Evolutionary conservation across 1,140 invertebrate species (phyloP).

Genomic region (Magallana angulata): DNA sequence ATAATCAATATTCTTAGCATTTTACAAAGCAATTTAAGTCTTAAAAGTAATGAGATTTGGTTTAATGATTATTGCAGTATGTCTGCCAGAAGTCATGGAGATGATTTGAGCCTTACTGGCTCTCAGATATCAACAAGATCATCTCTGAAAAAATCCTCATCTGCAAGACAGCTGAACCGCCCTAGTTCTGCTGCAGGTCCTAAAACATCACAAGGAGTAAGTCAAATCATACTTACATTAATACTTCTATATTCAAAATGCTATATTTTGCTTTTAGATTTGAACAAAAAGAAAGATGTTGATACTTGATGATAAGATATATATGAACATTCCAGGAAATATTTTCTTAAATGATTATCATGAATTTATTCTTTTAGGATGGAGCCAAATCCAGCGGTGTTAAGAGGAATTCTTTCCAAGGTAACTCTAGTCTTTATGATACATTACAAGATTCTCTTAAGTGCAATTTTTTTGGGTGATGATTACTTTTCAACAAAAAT

Average conservation of each 20-base stretch:
- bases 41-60: too few species aligned
- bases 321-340: not conserved
- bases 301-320: too few species aligned
- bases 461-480: not conserved
- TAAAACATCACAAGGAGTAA: constrained; percentile 43
- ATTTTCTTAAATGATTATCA: not conserved
- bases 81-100: constrained; percentile 61
- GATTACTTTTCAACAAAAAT: not conserved
- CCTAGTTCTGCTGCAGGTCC: constrained; percentile 67
- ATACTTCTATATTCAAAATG: too few species aligned
- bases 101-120: constrained; percentile 75
- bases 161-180: constrained; percentile 55
- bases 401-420: constrained; percentile 37
- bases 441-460: not conserved
- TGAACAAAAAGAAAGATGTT: too few species aligned
- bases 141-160: constrained; percentile 58
- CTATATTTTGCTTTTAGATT: too few species aligned
- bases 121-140: constrained; percentile 70
- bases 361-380: not conserved
- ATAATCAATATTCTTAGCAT: too few species aligned
- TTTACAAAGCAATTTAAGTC: too few species aligned
- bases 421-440: constrained; percentile 22
- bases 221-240: too few species aligned
- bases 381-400: not conserved
- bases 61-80: constrained; percentile 51